These are phyloP conservation scores for Anoura caudifer DNA, from an alignment of 2,113 vertebrate species.

Conservation along the genomic window DNA sequence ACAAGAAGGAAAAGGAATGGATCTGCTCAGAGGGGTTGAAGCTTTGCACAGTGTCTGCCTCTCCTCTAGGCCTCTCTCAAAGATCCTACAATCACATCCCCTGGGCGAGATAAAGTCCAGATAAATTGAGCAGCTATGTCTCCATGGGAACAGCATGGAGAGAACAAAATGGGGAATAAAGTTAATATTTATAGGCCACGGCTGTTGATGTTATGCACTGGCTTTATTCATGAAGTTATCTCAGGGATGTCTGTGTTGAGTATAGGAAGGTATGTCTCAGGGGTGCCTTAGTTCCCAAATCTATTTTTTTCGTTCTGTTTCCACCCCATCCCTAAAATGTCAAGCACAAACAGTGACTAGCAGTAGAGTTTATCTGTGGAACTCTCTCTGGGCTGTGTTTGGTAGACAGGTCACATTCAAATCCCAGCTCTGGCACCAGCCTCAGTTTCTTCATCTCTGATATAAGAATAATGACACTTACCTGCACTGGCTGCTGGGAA, in stretches of 20 bases:
- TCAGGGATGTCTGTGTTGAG: constrained; percentile 36
- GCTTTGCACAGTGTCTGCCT: neutral
- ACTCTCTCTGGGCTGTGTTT: neutral
- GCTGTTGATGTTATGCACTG: constrained; percentile 65
- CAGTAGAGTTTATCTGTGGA: neutral
- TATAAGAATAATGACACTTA: neutral
- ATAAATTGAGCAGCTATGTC: constrained; percentile 66
- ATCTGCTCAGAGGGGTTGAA: neutral
- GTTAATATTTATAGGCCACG: constrained; percentile 76
- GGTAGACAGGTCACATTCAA: neutral
- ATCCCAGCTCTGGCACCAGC: neutral
- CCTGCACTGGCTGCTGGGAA: neutral
- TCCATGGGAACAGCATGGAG: constrained; percentile 80
- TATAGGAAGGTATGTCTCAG: neutral
- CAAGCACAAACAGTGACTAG: neutral
- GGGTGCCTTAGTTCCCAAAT: neutral
- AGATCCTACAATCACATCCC: constrained; percentile 50
- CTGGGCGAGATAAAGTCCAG: constrained; percentile 64
- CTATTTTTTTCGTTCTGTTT: neutral
- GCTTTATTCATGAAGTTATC: constrained; percentile 65
- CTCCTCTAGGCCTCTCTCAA: neutral
- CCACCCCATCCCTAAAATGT: neutral
- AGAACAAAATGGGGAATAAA: constrained; percentile 74
- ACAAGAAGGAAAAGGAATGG: neutral
- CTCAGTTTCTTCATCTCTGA: neutral